Conservation (phyloP, 2,888 invertebrate genomes). For the Phalangium opilio region DNA sequence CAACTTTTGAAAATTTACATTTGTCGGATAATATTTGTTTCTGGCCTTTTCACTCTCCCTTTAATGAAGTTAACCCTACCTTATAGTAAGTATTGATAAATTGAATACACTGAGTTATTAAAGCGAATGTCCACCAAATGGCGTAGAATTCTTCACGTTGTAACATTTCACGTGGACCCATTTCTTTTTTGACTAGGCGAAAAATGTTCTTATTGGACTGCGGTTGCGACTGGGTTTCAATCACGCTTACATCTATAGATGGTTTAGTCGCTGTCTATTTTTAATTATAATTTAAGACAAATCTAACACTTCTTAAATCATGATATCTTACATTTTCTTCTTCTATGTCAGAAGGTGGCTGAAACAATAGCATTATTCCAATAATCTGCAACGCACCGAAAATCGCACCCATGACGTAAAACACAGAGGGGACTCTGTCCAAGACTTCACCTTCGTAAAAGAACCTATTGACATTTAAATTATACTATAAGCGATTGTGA, state of each 20-base stretch:
- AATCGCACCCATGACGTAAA: conserved; percentile 27
- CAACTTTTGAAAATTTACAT: too few species aligned
- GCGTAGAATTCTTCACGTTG: conserved; percentile 26
- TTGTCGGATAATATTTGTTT: too few species aligned
- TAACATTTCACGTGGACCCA: conserved; percentile 21
- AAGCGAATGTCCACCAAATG: conserved; percentile 29
- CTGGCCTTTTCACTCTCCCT: neutral
- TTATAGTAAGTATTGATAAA: conserved; percentile 32
- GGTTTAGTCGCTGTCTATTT: too few species aligned
- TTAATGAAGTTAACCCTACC: conserved; percentile 20
- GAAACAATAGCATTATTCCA: conserved; percentile 23
- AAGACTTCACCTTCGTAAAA: conserved; percentile 25
- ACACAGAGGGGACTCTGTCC: conserved; percentile 26
- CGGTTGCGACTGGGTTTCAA: too few species aligned
- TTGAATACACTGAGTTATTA: conserved; percentile 26
- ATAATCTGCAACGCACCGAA: conserved; percentile 27
- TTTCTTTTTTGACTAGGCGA: too few species aligned
- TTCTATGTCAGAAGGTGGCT: conserved; percentile 8
- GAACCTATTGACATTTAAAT: conserved; percentile 21
- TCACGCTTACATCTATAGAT: too few species aligned
- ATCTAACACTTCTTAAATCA: neutral
- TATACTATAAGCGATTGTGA: too few species aligned
- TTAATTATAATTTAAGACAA: neutral
- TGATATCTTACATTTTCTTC: too few species aligned
- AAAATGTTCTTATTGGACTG: too few species aligned